Evolutionary conservation across 2,888 invertebrate species (phyloP), one percentile per base, ranked within the genome.

Genomic region (Microctonus aethiopoides): DNA sequence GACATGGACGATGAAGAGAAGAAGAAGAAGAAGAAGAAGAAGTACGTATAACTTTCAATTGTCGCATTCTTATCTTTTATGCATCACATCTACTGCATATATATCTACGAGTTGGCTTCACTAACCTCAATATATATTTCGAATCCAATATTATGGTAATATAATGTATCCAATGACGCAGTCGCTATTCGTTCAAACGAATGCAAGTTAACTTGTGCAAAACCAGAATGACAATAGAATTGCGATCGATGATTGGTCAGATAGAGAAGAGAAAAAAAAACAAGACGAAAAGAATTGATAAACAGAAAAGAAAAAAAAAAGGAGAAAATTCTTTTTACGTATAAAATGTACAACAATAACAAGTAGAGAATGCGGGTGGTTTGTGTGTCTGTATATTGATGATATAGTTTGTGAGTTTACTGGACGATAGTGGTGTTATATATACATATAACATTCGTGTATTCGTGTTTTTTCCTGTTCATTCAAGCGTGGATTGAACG

Each of bases 131-230:
- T 78, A 76, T 78, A 76, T 81, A 80, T 82, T 81, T 81, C 76
- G 73, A 76, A 80, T 80, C 80, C 81, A 82, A 82, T 82, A 82
- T 80, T 81, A 82, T 82, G 83, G 79, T 82, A 83, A 82, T 82
- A 75, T 70, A 60, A 71, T 67, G 59, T 62, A n/a, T n/a, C n/a
- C n/a, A n/a, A n/a, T n/a, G 13, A 61, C 51, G 20, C 57, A 60
- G 41, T 46, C 56, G 46, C 2, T 16, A 20, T 16, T 1, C 20
- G 16, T 5, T 51, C 16, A 16, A 7, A 20, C 46, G 13, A 20
- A n/a, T 36, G 36, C 36, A 36, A 36, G 11, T 1, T 7, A 2
- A 36, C 11, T 7, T 6, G 7, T 36, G 11, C 7, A 5, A 6
- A 2, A 36, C 11, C 36, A 36, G 11, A 6, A 36, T 36, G 11